A percentile compares a stretch with the other conserved stretches of the same genome.
Conservation (phyloP, 2,888 invertebrate species). For the Amblyteles armatorius region DNA sequence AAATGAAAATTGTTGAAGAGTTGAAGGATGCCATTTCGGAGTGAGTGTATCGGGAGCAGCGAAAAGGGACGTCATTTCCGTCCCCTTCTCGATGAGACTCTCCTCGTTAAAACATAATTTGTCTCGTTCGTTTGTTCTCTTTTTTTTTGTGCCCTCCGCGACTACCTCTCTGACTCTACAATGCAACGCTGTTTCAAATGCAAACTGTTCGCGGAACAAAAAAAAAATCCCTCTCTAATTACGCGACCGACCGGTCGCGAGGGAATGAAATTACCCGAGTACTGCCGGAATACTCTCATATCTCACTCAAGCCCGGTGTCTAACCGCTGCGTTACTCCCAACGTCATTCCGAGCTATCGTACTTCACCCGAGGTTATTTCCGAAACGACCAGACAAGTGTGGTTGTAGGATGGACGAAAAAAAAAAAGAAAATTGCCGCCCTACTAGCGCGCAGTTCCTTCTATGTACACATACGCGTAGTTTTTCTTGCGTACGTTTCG, state of each 20-base stretch:
- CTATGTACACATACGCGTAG: not conserved
- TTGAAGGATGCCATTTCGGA: constrained; percentile 44
- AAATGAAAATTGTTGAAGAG: constrained; percentile 13
- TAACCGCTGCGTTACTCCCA: not conserved
- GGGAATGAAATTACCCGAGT: constrained; percentile 47
- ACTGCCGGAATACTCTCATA: constrained; percentile 32
- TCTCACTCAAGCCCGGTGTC: not conserved
- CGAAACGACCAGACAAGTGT: constrained; percentile 1
- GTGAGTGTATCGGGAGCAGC: constrained; percentile 1
- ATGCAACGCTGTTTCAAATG: constrained; percentile 9
- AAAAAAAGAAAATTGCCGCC: not conserved
- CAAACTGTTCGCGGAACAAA: constrained; percentile 21
- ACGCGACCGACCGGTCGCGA: constrained; percentile 32
- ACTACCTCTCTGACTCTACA: not conserved
- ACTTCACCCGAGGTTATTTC: not conserved
- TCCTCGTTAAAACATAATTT: constrained; percentile 62
- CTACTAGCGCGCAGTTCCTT: not conserved
- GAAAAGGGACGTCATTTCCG: constrained; percentile 49
- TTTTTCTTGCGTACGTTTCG: not conserved
- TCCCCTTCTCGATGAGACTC: constrained; percentile 45
- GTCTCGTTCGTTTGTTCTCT: constrained; percentile 38
- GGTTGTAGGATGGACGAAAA: not conserved
- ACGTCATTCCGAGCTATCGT: not conserved
- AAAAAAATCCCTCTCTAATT: constrained; percentile 50
- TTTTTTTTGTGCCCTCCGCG: not conserved